These are phyloP conservation scores for Melanotaenia parkinsoni DNA, from an alignment of 2,797 vertebrate species.

Conservation along the genomic window DNA sequence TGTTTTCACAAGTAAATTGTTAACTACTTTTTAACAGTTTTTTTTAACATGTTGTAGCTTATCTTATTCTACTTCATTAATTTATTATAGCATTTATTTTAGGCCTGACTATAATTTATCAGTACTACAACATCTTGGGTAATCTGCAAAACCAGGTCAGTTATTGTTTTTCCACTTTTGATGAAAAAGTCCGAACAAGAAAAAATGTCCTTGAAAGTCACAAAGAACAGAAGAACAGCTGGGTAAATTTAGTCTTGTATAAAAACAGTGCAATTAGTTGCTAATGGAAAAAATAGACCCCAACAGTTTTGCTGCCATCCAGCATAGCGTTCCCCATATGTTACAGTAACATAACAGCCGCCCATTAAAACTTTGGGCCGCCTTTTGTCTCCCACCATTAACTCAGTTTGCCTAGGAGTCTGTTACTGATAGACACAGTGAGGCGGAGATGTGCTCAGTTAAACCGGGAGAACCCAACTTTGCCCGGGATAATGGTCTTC, in stretches of 20 bases:
- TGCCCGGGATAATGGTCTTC: conserved; percentile 64
- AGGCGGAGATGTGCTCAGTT: conserved; percentile 62
- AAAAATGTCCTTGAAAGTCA: conserved; percentile 24
- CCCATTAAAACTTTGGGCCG: conserved; percentile 61
- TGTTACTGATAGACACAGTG: conserved; percentile 48
- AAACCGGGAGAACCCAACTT: conserved; percentile 62
- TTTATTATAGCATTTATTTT: not conserved
- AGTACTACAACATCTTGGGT: not conserved
- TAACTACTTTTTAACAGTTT: not conserved
- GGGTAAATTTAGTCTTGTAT: conserved; percentile 23
- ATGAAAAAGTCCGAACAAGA: not conserved
- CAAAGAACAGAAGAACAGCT: conserved; percentile 27
- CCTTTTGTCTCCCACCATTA: conserved; percentile 75
- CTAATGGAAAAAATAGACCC: conserved; percentile 66
- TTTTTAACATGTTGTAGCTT: no score
- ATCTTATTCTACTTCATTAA: no score
- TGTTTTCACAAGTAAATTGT: no score
- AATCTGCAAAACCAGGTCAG: conserved; percentile 13
- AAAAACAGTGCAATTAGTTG: conserved; percentile 61
- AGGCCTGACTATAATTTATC: not conserved
- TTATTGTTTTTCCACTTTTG: conserved; percentile 13
- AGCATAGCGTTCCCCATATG: conserved; percentile 72
- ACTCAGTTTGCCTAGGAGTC: conserved; percentile 66
- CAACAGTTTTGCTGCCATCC: conserved; percentile 64
- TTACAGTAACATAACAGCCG: conserved; percentile 64